Evolutionary conservation across 2,888 invertebrate species (phyloP).

Genomic region (Drosophila parthenogenetica): DNA sequence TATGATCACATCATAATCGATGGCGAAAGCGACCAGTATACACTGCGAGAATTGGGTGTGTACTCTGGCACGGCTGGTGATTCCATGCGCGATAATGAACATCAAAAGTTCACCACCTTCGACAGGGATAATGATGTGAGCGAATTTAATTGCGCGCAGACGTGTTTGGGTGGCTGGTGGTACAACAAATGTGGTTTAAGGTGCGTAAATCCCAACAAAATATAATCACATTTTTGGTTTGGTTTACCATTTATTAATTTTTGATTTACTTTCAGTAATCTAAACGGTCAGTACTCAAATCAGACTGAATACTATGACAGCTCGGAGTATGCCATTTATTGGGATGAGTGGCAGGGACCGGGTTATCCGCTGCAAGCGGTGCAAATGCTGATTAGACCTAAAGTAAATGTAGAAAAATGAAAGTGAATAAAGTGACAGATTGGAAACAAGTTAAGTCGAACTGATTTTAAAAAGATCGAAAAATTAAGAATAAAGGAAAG

Average conservation of each 20-base stretch:
- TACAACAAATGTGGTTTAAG: conserved; percentile 89
- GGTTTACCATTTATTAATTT: not conserved
- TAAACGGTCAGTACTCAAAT: conserved; percentile 48
- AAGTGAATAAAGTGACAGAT: not conserved
- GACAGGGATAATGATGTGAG: conserved; percentile 89
- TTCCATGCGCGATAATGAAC: conserved; percentile 88
- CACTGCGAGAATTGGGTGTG: conserved; percentile 88
- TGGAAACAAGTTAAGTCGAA: too few relatives aligned
- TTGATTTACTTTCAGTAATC: conserved; percentile 31
- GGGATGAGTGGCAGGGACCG: conserved; percentile 58
- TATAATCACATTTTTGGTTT: not conserved
- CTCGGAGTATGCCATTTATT: conserved; percentile 49
- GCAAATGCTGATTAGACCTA: conserved; percentile 53
- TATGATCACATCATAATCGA: conserved; percentile 89
- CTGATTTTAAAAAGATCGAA: too few relatives aligned
- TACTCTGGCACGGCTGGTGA: conserved; percentile 89
- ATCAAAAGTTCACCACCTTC: conserved; percentile 88
- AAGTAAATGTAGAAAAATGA: conserved; percentile 16
- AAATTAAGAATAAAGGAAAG: too few relatives aligned
- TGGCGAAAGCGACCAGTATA: conserved; percentile 88
- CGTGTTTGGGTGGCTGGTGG: conserved; percentile 91
- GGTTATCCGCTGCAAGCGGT: conserved; percentile 45
- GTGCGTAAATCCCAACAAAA: conserved; percentile 74
- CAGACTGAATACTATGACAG: conserved; percentile 47
- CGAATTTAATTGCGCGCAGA: conserved; percentile 88